Base-by-base conservation (phyloP, 2,888 invertebrate species). In the Drosophila niveifrons region DNA sequence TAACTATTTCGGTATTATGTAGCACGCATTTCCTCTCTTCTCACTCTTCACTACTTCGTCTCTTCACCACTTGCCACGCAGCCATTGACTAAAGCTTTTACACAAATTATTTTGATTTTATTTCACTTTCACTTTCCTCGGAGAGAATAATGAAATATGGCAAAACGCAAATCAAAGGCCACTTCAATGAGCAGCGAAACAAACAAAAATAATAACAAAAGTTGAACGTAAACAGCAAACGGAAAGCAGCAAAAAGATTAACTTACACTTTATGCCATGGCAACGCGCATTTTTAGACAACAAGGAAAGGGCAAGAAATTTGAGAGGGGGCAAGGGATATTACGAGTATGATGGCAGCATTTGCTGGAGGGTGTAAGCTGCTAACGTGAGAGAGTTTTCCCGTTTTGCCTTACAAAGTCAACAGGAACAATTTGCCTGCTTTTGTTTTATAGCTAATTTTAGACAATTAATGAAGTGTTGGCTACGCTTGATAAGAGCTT, bases 381-480 rank as follows among this genome's bases (percentile, higher is more conserved):
- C 55, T 13, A 56, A 56, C 31, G 55, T 56, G 29, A 13, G 39
- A 31, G 47, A 57, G 29, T 10, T 56, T 56, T 29, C 28, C 23
- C 23, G 23, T 23, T 47, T 56, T 29, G 28, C 47, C 41, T 41
- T 41, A 13, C 11, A 44, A 62, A 13, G 23, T 39, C 44, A 63
- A 63, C 43, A 64, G 52, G 29, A 70, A 31, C 18, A 73, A 72
- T 34, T 50, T 52, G 70, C 62, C 29, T 43, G 46, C 52, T 43
- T 83, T 83, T 75, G 77, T 66, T 89, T 89, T 82, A 85, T 89
- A 75, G 82, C 80, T 82, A 89, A 89, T 89, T 85, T 89, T 89
- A 82, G 86, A 88, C 86, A 85, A 89, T 89, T 89, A 89, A 85
- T 85, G 88, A 89, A 85, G 85, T 85, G 85, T 89, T 89, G 85